A percentile compares a stretch with the other conserved stretches of the same genome.
Evolutionary conservation across 2,888 invertebrate species (phyloP).

Genomic region (Cheilosia vulpina): DNA sequence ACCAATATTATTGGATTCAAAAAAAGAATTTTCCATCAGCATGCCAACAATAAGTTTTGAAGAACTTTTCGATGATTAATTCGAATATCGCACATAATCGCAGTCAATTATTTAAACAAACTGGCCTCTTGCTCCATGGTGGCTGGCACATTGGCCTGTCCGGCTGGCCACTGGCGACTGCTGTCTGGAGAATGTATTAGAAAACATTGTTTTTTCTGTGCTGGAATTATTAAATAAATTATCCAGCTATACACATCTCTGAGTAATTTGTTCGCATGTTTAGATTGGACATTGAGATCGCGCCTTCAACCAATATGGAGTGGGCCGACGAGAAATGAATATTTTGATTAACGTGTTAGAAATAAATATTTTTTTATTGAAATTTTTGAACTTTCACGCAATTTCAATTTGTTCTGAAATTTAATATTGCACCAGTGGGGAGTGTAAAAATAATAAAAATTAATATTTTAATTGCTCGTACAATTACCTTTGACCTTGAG

Average conservation of each 20-base stretch:
- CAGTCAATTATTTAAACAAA: conserved; percentile 26
- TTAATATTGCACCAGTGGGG: background rate
- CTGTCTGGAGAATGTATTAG: conserved; percentile 44
- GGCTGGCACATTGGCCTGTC: conserved; percentile 12
- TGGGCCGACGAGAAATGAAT: background rate
- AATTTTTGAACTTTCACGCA: background rate
- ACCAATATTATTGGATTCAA: conserved; percentile 19
- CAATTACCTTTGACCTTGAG: conserved; percentile 8
- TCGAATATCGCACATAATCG: conserved; percentile 30
- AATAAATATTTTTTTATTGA: conserved; percentile 13
- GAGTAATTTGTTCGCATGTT: background rate
- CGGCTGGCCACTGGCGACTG: conserved; percentile 8
- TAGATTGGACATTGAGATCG: background rate
- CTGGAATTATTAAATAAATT: conserved; percentile 11
- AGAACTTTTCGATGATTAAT: conserved; percentile 29
- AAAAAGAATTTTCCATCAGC: conserved; percentile 39
- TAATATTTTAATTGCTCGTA: background rate
- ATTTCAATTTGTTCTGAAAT: conserved; percentile 29
- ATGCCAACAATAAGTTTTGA: conserved; percentile 50
- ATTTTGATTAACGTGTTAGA: conserved; percentile 3
- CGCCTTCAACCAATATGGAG: background rate
- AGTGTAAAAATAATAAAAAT: background rate
- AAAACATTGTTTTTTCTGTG: conserved; percentile 15
- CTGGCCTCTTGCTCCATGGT: background rate
- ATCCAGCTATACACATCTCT: background rate